Percentiles rank a stretch among this genome's conserved stretches.
phyloP scores from a whole-genome alignment of 2,888 invertebrate species.

The Tethea ocularis region DNA sequence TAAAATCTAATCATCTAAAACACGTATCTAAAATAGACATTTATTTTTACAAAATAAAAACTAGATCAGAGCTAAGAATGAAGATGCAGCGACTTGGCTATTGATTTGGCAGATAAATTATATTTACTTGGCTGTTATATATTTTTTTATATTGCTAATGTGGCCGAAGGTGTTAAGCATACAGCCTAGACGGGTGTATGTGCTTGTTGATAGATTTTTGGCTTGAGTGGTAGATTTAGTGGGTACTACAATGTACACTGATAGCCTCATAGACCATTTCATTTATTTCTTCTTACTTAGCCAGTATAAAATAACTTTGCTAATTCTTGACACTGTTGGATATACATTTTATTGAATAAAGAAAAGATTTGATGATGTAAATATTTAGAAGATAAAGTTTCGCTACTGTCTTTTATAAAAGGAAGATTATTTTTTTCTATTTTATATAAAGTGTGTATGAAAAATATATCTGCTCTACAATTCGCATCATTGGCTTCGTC shows the following conservation, averaged over 20 bases:
- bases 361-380: no score
- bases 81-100: background rate
- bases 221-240: no score
- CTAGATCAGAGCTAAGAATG: background rate
- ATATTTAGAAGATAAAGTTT: background rate
- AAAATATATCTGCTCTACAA: background rate
- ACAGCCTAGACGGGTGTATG: background rate
- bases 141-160: no score
- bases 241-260: no score
- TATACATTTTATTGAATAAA: background rate
- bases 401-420: background rate
- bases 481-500: background rate
- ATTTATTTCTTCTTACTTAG: background rate
- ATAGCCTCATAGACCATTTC: no score
- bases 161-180: no score
- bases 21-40: conserved; percentile 60
- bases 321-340: background rate
- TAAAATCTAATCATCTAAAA: conserved; percentile 40
- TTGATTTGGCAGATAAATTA: background rate
- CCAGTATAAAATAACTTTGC: background rate
- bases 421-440: background rate
- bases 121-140: no score
- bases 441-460: background rate
- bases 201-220: no score
- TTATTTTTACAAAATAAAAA: conserved; percentile 11